phyloP scores from a whole-genome alignment of 2,113 vertebrate genomes.

The Silurus meridionalis region DNA sequence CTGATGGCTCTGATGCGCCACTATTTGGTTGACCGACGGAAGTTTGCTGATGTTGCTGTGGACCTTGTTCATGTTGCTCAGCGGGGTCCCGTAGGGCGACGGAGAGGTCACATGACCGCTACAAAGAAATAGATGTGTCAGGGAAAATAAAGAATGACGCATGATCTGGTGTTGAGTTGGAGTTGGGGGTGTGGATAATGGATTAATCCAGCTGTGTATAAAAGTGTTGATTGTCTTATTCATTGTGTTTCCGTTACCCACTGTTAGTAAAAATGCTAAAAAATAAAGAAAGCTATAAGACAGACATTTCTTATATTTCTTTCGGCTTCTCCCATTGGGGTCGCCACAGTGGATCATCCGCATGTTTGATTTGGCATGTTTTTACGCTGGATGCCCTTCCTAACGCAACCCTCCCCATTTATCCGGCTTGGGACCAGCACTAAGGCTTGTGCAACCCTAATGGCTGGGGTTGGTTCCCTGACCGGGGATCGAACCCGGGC shows the following conservation, averaged over 20 bases:
- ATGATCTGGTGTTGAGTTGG: background rate
- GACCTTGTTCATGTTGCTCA: constrained; percentile 85
- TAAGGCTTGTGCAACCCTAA: too few species aligned
- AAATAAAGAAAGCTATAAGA: background rate
- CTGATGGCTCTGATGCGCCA: constrained; percentile 87
- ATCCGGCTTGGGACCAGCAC: too few species aligned
- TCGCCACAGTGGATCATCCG: too few species aligned
- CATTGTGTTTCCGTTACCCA: background rate
- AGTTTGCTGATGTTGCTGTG: constrained; percentile 81
- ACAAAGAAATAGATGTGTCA: constrained; percentile 26
- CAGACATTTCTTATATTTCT: background rate
- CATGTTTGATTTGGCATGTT: too few species aligned
- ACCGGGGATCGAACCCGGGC: too few species aligned
- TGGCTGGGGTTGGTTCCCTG: too few species aligned
- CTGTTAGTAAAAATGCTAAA: background rate
- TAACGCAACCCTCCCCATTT: too few species aligned
- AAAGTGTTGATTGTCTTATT: background rate
- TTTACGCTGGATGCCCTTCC: too few species aligned
- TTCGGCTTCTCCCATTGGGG: too few species aligned
- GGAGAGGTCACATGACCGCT: constrained; percentile 83
- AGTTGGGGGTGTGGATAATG: background rate
- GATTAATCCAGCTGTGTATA: background rate
- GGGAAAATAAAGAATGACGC: background rate
- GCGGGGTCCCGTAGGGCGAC: constrained; percentile 78
- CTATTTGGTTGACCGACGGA: constrained; percentile 88